A percentile compares a stretch with the other conserved stretches of the same genome.
These are phyloP conservation scores for Holcopasites calliopsidis DNA, from an alignment of 1,140 invertebrate species.

Conservation along the genomic window DNA sequence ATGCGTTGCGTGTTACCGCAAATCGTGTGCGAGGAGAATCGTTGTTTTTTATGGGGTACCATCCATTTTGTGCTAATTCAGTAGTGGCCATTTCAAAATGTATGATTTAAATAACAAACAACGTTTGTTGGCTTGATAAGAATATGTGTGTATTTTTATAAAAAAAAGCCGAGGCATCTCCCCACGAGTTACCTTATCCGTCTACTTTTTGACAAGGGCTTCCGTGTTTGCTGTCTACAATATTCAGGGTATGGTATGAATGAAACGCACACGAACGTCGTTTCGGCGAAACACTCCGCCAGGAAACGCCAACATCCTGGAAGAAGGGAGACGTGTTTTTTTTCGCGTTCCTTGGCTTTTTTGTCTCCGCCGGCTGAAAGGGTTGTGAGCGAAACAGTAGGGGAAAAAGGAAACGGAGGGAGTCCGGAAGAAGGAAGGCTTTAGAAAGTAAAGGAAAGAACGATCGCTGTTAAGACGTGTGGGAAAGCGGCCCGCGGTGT, in stretches of 20 bases:
- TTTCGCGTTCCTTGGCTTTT: constrained; percentile 44
- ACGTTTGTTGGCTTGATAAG: no score
- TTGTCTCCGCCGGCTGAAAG: constrained; percentile 61
- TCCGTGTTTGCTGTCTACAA: no score
- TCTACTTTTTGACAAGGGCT: no score
- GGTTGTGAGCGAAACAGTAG: constrained; percentile 42
- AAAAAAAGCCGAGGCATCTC: no score
- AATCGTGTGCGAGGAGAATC: no score
- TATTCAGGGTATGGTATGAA: constrained; percentile 20
- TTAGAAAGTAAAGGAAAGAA: constrained; percentile 32
- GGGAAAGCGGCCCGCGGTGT: constrained; percentile 66
- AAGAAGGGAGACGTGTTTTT: constrained; percentile 52
- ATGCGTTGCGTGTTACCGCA: no score
- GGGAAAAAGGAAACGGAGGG: neutral
- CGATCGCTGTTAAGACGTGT: constrained; percentile 62
- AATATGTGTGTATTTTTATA: no score
- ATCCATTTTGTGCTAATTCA: no score
- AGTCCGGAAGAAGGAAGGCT: constrained; percentile 1
- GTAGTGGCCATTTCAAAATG: no score
- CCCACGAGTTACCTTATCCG: no score
- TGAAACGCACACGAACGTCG: neutral
- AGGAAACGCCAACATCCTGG: constrained; percentile 53
- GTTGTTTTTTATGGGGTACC: no score
- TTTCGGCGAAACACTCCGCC: constrained; percentile 31
- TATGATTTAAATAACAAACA: no score